Evolutionary conservation across 2,797 vertebrate genomes (phyloP).

Genomic region (Centroberyx gerrardi): DNA sequence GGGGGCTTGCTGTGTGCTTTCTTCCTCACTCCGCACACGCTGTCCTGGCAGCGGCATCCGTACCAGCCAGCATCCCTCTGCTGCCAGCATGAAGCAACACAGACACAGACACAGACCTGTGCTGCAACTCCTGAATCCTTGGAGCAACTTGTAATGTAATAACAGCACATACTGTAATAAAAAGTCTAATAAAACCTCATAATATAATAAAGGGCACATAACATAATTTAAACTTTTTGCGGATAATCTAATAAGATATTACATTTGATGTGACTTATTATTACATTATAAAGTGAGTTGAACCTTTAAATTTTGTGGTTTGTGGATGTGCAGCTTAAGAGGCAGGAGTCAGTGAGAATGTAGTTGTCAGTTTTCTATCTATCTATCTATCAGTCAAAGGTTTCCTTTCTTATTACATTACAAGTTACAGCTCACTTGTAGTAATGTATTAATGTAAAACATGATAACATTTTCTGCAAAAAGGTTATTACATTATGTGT

Average conservation of each 20-base stretch:
- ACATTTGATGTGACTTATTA: conserved; percentile 9
- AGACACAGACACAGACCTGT: neutral
- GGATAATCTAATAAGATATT: conserved; percentile 1
- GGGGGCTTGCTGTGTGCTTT: conserved; percentile 14
- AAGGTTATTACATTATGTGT: no score
- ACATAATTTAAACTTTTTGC: no score
- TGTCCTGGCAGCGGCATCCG: neutral
- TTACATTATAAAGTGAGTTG: conserved; percentile 41
- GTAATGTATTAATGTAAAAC: no score
- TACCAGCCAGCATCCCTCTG: neutral
- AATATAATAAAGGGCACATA: neutral
- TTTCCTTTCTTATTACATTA: no score
- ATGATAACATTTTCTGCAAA: no score
- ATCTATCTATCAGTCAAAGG: neutral
- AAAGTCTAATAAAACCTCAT: neutral
- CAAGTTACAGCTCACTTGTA: no score
- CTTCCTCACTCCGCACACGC: conserved; percentile 14
- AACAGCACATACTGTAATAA: neutral
- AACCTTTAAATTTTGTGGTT: neutral
- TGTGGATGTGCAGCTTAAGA: conserved; percentile 53
- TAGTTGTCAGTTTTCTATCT: conserved; percentile 23
- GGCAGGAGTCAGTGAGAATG: conserved; percentile 10
- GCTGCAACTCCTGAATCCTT: conserved; percentile 23
- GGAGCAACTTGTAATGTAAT: neutral
- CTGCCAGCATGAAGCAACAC: neutral